A percentile compares a stretch with the other conserved stretches of the same genome.
phyloP scores from a whole-genome alignment of 1,140 invertebrate genomes.

The Caerostris extrusa region DNA sequence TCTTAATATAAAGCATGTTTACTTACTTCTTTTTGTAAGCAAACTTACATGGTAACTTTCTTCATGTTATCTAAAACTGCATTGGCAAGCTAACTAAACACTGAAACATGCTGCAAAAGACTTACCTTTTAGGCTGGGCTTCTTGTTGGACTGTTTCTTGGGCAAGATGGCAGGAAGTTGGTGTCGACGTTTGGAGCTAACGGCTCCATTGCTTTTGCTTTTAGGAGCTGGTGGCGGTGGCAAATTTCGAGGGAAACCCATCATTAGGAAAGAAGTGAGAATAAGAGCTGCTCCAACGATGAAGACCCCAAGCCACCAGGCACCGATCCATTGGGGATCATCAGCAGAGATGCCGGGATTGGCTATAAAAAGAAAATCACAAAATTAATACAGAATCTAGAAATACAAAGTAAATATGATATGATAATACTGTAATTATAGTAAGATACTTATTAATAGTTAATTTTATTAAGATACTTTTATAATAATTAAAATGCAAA shows the following conservation, averaged over 20 bases:
- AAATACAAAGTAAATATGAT: background rate
- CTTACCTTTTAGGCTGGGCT: slow-evolving; percentile 75
- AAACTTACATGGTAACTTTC: background rate
- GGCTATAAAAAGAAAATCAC: background rate
- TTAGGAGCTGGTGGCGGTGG: slow-evolving; percentile 79
- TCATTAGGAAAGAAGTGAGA: slow-evolving; percentile 92
- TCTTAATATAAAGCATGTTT: too few species aligned
- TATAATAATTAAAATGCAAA: too few species aligned
- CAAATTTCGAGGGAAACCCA: slow-evolving; percentile 90
- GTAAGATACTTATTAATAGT: too few species aligned
- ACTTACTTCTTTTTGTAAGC: too few species aligned
- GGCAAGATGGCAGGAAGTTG: slow-evolving; percentile 20
- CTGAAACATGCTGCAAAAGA: background rate
- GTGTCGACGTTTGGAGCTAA: slow-evolving; percentile 54
- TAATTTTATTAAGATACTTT: too few species aligned
- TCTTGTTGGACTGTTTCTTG: slow-evolving; percentile 45
- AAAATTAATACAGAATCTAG: background rate
- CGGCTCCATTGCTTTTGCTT: slow-evolving; percentile 46
- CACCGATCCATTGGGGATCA: slow-evolving; percentile 94
- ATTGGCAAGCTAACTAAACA: background rate
- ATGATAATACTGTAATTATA: too few species aligned
- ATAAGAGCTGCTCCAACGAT: slow-evolving; percentile 90
- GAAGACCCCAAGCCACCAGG: slow-evolving; percentile 93
- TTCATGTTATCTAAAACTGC: background rate
- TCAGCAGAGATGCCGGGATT: slow-evolving; percentile 83